phyloP scores from a whole-genome alignment of 2,888 invertebrate species.

The Fragum whitleyi region DNA sequence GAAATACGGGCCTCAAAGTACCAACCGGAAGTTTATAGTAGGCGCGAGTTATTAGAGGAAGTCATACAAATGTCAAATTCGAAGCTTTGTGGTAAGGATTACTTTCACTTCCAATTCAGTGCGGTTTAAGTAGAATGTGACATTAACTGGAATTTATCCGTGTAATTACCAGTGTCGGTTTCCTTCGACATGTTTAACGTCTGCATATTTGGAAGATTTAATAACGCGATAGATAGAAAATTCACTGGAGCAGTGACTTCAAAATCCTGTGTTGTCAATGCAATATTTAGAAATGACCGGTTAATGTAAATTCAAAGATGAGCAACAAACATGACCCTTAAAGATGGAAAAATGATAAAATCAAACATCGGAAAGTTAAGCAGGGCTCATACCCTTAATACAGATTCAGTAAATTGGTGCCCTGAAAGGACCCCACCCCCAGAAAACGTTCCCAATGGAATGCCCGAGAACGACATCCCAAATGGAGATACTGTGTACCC shows the following conservation, averaged over 20 bases:
- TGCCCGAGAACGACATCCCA: not conserved
- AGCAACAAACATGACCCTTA: slow-evolving; percentile 53
- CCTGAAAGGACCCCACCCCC: slow-evolving; percentile 40
- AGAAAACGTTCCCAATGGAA: not conserved
- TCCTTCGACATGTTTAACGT: no score
- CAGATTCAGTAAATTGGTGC: slow-evolving; percentile 41
- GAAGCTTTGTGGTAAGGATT: slow-evolving; percentile 4
- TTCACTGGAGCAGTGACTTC: no score
- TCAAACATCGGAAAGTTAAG: slow-evolving; percentile 53
- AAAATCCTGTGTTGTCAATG: no score
- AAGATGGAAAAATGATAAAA: slow-evolving; percentile 58
- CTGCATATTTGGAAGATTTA: no score
- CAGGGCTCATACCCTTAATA: slow-evolving; percentile 58
- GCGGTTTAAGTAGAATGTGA: no score
- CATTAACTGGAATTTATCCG: no score
- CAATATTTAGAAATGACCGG: not conserved
- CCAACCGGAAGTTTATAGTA: slow-evolving; percentile 65
- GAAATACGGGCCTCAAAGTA: not conserved
- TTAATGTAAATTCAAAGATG: not conserved
- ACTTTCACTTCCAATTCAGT: not conserved
- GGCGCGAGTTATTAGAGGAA: slow-evolving; percentile 53
- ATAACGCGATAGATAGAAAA: no score
- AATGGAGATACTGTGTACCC: slow-evolving; percentile 2
- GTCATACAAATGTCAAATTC: slow-evolving; percentile 58
- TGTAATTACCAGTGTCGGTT: no score